Base-by-base conservation (phyloP, 2,797 vertebrate genomes). In the Bovichtus diacanthus region DNA sequence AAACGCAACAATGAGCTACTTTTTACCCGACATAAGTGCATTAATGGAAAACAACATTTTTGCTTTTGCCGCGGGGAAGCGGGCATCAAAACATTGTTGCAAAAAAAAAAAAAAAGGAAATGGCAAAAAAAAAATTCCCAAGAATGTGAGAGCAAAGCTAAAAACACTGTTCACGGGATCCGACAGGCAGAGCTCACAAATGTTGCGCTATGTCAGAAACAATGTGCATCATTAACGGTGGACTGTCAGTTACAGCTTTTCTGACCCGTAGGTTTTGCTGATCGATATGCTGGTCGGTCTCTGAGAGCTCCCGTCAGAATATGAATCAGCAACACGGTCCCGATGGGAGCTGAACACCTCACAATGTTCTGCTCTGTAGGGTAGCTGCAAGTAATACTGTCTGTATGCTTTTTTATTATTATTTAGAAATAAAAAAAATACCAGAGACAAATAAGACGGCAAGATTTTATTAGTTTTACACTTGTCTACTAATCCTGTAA, bases 221-320 rank as follows among this genome's bases (percentile, higher is more conserved):
- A 74, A 9, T 0, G 11, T 29, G 64, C 72, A 76, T 76, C 71
- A 50, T 82, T 71, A 66, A 46, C 76, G 83, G 63, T 67, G 38
- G 21, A 29, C 41, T 68, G 80, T 88, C 80, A 79, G 67, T 78
- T 70, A 65, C 23, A 23, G 18, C 55, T 59, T 36, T 15, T 74
- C 61, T 68, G 78, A 78, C 67, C 80, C 0, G 47, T 23, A 1
- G 60, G 81, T 70, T 68, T 12, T 13, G 6, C 78, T 71, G 75
- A 86, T 86, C 86, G 70, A 84, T 78, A 85, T 90, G 75, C 84
- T 51, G 75, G 19, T 60, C 29, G 41, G 43, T 43, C 53, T 46
- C 76, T n/a, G 43, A 69, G 63, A 78, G 63, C 68, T 83, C 55
- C 47, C 54, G 67, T 74, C 75, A 73, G 88, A 89, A 90, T 88